phyloP scores from a whole-genome alignment of 1,140 invertebrate species.

The Meloidogyne hapla region DNA sequence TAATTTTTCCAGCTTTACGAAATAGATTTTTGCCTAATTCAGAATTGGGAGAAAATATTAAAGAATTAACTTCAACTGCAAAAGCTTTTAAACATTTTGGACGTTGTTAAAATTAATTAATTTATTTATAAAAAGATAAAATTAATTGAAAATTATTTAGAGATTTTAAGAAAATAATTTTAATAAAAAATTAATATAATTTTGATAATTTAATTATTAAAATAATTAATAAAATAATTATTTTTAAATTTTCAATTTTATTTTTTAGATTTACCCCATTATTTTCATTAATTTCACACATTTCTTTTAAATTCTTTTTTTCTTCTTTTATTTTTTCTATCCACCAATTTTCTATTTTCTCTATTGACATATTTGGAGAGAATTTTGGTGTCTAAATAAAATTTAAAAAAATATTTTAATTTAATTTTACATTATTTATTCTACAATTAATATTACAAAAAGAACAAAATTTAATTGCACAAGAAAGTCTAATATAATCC shows the following conservation, averaged over 20 bases:
- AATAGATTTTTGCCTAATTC: conserved; percentile 26
- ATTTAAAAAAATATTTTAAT: conserved; percentile 2
- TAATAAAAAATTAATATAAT: too few species aligned
- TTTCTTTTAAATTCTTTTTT: neutral
- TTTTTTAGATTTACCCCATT: neutral
- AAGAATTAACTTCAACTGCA: conserved; percentile 30
- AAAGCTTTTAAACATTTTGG: conserved; percentile 67
- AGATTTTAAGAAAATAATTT: too few species aligned
- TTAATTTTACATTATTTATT: conserved; percentile 16
- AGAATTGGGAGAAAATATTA: conserved; percentile 13
- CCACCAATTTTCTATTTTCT: conserved; percentile 16
- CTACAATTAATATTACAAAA: conserved; percentile 43
- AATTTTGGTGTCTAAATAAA: neutral
- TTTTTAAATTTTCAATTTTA: too few species aligned
- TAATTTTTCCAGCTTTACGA: conserved; percentile 27
- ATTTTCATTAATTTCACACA: neutral
- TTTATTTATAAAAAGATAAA: too few species aligned
- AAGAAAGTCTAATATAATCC: conserved; percentile 41
- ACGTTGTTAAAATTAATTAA: conserved; percentile 81
- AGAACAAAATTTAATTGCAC: conserved; percentile 49
- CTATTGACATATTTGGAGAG: conserved; percentile 18
- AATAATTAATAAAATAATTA: too few species aligned
- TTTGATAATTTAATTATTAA: too few species aligned
- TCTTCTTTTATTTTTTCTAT: conserved; percentile 19
- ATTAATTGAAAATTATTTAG: too few species aligned